Base-by-base conservation (phyloP, 2,113 vertebrate species). In the Ceyx cyanopectus region DNA sequence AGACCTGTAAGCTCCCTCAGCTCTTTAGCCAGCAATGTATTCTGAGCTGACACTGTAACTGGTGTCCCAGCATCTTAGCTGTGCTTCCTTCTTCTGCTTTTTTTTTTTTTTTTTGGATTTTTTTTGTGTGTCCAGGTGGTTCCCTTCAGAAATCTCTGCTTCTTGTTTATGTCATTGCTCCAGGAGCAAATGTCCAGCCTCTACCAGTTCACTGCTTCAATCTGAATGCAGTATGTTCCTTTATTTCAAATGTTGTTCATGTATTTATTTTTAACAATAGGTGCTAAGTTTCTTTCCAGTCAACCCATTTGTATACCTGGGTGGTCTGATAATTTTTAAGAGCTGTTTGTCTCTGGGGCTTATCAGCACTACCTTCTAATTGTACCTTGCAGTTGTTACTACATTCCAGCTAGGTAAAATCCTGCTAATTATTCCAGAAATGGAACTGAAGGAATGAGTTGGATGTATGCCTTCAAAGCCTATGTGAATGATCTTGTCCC, bases 1-100 rank as follows among this genome's bases (percentile, higher is more conserved):
- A 98, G 90, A 87, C 96, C 95, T 75, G 99, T 99, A 97, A 98
- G 97, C 78, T 88, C 32, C 72, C 19, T 63, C 37, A 57, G 18
- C 80, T 30, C 12, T 69, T 81, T 37, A 57, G 53, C 34, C 78
- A 92, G 89, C 65, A 53, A 0, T 13, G 24, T 89, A 5, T 67
- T 85, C 34, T 83, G 48, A 93, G 53, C 61, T 87, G 70, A 23
- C 23, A 32, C 23, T 41, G 30, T 86, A 73, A n/a, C 66, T 56
- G 19, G 14, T 77, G 43, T 81, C 67, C 45, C 40, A 77, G 34
- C 26, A 18, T 7, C 7, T 48, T 65, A 67, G 60, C 43, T 5
- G 1, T 80, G 73, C 58, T 69, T 84, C 46, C 43, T 69, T 8
- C 50, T 76, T 69, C 54, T 65, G 30, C 16, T 60, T 63, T 50